Base-by-base conservation (phyloP, 1,140 invertebrate genomes). In the Eueides isabella region DNA sequence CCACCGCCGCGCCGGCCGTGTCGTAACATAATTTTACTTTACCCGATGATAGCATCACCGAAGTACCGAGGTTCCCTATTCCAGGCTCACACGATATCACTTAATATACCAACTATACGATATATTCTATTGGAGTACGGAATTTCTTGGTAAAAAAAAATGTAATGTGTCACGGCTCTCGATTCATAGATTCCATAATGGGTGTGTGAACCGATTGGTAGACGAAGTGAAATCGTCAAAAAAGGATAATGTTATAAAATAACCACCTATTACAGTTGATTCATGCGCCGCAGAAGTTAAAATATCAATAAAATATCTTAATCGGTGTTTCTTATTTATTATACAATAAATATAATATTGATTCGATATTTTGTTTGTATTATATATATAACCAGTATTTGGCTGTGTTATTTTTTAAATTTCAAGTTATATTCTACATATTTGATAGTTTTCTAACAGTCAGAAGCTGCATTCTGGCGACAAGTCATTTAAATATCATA, bases 121-220 rank as follows among this genome's bases (percentile, higher is more conserved):
- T 33, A 9, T 33, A 38, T 0, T 38, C 35, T 16, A 38, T 14
- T 38, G 6, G 35, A 38, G 61, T 68, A 19, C 3, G 68, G 41
- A 76, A 76, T 71, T 61, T 48, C 23, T 76, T 38, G 62, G 28
- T 71, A 68, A 63, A 72, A 75, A n/a, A 72, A 72, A 76, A 76
- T 64, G 28, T 48, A 68, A 72, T 76, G 61, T 72, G 69, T 75
- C 64, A 71, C 38, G 41, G 41, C 16, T 67, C 38, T 75, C 19
- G 64, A 71, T 31, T 75, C 44, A 38, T 63, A 65, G 16, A 33
- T 5, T 7, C 66, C 70, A 62, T 71, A 76, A 76, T 76, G 61
- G 74, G 38, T 63, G 41, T 76, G 66, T 68, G 70, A 70, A 76
- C 55, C 66, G 61, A 69, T 68, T 48, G 65, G 30, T n/a, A 48